Percentiles rank a stretch among this genome's conserved stretches.
Evolutionary conservation across 2,797 vertebrate genomes (phyloP).

Genomic region (Hafferia zeledoni): DNA sequence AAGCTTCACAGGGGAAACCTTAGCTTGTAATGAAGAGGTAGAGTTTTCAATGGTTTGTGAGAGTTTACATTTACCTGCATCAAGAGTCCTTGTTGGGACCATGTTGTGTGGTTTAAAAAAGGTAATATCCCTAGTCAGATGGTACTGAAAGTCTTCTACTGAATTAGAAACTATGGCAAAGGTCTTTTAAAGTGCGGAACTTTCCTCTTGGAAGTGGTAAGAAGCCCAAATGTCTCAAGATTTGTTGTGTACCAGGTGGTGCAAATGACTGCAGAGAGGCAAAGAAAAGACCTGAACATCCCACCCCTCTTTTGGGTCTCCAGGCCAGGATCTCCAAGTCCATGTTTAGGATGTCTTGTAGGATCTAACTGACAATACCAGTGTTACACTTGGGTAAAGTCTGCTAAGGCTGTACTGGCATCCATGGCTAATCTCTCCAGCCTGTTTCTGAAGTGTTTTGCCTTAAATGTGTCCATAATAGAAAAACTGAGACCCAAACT

Average conservation of each 20-base stretch:
- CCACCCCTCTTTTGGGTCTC: not conserved
- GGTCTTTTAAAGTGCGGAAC: not conserved
- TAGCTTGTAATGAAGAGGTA: not conserved
- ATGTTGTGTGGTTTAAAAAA: not conserved
- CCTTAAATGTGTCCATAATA: not conserved
- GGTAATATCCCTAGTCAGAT: not conserved
- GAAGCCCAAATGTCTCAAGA: not conserved
- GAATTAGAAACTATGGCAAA: not conserved
- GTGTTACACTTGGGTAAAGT: not conserved
- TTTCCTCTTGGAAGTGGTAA: not conserved
- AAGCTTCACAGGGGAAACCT: not conserved
- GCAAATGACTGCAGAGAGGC: not conserved
- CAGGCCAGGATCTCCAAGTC: not conserved
- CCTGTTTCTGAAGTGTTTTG: not conserved
- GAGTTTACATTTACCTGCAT: not conserved
- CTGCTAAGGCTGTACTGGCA: not conserved
- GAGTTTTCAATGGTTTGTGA: not conserved
- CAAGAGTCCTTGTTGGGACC: not conserved
- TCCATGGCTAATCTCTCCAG: not conserved
- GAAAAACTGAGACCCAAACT: not conserved
- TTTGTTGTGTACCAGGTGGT: not conserved
- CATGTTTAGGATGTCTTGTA: not conserved
- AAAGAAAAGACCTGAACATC: not conserved
- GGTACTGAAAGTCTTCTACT: not conserved
- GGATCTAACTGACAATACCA: not conserved